Evolutionary conservation across 1,140 invertebrate genomes (phyloP), one percentile per base, ranked within the genome.

Genomic region (Ooceraea biroi): DNA sequence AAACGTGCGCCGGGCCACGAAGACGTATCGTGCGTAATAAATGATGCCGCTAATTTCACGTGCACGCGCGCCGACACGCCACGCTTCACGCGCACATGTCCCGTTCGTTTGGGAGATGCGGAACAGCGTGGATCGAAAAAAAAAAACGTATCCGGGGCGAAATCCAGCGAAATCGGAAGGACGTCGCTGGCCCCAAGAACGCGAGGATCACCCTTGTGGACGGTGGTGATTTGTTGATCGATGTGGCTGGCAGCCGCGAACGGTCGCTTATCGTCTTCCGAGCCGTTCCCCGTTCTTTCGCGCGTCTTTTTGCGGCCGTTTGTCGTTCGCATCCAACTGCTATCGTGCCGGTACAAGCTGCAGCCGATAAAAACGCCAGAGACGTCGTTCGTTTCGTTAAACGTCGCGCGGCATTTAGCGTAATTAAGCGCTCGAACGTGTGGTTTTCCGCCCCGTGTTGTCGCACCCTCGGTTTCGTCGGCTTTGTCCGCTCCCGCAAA

Each of bases 341-440:
- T 14, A n/a, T 30, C 48, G n/a, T 14, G 27, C 17, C n/a, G n/a
- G n/a, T n/a, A n/a, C 4, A 14, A 2, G 7, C 2, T 11, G 14
- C 5, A 25, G 7, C 55, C 63, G 44, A n/a, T 30, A 66, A 77
- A 65, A 77, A 66, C 44, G 46, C 14, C 30, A 2, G 2, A 41
- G 4, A 7, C 50, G 30, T n/a, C 12, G 36, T 2, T 36, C 22
- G 36, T 68, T 50, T 80, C 76, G 11, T 69, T 78, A 44, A 52
- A 78, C 8, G 25, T 30, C 1, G 65, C 12, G 19, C 22, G 36
- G 76, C 55, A 17, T 68, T 65, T 48, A 41, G 11, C 48, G 65
- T 30, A 80, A 80, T 80, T 80, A 80, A 80, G 41, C 65, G 76
- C 2, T 46, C 76, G 52, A 58, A 80, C 52, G 50, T 80, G 44